Conservation (phyloP, 2,113 vertebrate species). For the Larimichthys crocea region DNA sequence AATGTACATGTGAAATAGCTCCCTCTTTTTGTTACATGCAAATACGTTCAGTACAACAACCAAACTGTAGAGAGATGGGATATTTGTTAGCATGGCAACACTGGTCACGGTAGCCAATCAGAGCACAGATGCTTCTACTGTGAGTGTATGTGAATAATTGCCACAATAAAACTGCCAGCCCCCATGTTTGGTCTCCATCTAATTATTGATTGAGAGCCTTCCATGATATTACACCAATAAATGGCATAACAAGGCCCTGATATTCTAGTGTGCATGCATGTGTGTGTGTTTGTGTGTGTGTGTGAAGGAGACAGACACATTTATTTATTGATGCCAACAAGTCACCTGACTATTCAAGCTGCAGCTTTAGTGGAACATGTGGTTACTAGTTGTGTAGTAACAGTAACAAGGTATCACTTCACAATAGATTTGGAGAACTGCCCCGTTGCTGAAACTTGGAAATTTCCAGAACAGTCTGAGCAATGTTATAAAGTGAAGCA, state of each 20-base stretch:
- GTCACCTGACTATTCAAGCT: neutral
- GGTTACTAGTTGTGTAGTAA: neutral
- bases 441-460: neutral
- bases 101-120: neutral
- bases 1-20: neutral
- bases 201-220: conserved; percentile 52
- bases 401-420: neutral
- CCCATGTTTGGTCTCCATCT: conserved; percentile 33
- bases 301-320: neutral
- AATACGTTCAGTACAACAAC: conserved; percentile 13
- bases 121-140: conserved; percentile 18
- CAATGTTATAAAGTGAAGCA: too few relatives aligned
- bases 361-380: neutral
- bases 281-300: neutral
- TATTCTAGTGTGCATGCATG: neutral
- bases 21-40: conserved; percentile 1
- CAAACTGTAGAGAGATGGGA: neutral
- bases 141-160: conserved; percentile 32
- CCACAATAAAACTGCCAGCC: conserved; percentile 37
- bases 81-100: neutral
- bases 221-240: conserved; percentile 42
- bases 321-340: neutral
- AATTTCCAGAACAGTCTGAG: too few relatives aligned
- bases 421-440: conserved; percentile 4
- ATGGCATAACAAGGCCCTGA: conserved; percentile 11